Conservation (phyloP, 2,113 vertebrate genomes). For the Chinchilla lanigera region DNA sequence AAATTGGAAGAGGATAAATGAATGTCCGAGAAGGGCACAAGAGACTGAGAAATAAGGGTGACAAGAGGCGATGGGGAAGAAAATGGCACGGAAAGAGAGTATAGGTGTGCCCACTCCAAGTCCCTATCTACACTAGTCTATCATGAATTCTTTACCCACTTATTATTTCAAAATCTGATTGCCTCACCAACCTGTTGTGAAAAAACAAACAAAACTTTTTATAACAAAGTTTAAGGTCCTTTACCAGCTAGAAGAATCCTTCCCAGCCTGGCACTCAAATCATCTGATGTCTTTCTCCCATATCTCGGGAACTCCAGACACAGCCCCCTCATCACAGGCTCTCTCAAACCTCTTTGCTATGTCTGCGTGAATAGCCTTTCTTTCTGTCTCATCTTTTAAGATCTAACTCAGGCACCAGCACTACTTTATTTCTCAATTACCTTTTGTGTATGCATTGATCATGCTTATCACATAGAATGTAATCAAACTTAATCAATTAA, state of each 20-base stretch:
- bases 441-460: neutral
- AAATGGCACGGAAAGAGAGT: neutral
- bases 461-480: neutral
- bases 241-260: neutral
- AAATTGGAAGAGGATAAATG: neutral
- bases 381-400: neutral
- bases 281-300: rapidly evolving
- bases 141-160: rapidly evolving
- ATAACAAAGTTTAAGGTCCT: neutral
- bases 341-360: neutral
- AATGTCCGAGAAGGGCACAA: neutral
- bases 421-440: neutral
- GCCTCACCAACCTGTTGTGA: neutral
- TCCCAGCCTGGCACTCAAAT: neutral
- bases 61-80: neutral
- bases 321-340: rapidly evolving
- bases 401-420: neutral
- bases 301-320: neutral
- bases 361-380: neutral
- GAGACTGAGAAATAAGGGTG: neutral
- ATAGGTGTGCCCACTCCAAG: neutral
- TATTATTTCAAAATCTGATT: neutral
- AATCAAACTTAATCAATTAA: neutral
- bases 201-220: neutral
- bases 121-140: neutral